These are phyloP conservation scores for Octodon degus DNA, from an alignment of 2,113 vertebrate species.

Conservation along the genomic window DNA sequence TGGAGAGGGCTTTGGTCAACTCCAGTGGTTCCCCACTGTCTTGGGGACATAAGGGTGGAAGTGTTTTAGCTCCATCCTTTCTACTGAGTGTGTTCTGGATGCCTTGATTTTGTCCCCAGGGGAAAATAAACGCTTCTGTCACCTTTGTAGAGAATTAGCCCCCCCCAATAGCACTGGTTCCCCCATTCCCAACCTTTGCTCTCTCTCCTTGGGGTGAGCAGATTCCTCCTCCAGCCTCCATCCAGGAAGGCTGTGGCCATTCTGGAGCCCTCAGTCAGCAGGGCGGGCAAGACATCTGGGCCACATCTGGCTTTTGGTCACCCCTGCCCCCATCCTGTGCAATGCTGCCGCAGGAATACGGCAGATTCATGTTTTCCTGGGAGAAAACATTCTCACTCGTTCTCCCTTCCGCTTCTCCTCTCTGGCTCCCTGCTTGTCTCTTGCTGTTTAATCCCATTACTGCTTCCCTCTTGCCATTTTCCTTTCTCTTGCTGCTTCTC, in stretches of 20 bases:
- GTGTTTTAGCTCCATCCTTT: too few relatives aligned
- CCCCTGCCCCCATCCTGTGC: neutral
- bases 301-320: neutral
- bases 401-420: accelerated
- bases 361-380: neutral
- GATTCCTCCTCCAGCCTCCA: too few relatives aligned
- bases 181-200: accelerated
- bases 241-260: neutral
- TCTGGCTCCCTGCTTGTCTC: neutral
- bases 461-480: too few relatives aligned
- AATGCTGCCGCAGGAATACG: too few relatives aligned
- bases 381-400: neutral
- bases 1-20: neutral
- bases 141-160: neutral
- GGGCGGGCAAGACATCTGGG: slow-evolving; percentile 14
- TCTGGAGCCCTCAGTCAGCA: neutral
- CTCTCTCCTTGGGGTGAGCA: neutral
- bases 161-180: too few relatives aligned
- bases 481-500: neutral
- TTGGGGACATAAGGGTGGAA: neutral
- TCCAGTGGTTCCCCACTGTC: neutral
- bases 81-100: neutral
- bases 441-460: too few relatives aligned
- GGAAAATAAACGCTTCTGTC: neutral
- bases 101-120: neutral